A percentile compares a stretch with the other conserved stretches of the same genome.
Conservation (phyloP, 2,888 invertebrate species). For the Lottia gigantea region DNA sequence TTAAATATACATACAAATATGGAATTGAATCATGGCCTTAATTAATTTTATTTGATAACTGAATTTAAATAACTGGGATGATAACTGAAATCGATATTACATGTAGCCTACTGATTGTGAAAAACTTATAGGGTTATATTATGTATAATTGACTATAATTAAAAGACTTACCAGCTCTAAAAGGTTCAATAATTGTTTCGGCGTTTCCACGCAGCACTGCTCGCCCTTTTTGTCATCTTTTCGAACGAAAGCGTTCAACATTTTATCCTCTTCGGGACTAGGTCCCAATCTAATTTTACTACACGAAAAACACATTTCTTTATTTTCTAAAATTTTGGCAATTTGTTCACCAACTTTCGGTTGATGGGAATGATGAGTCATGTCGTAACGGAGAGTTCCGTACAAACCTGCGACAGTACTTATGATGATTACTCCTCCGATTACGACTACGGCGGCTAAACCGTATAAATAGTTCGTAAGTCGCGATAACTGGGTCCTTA, state of each 20-base stretch:
- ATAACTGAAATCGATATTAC: too few species aligned
- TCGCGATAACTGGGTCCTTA: conserved; percentile 26
- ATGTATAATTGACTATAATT: too few species aligned
- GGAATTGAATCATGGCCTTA: too few species aligned
- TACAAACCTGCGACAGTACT: conserved; percentile 50
- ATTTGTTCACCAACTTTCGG: conserved; percentile 60
- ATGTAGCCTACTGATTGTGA: too few species aligned
- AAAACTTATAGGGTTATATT: too few species aligned
- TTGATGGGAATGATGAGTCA: conserved; percentile 53
- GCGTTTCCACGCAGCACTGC: conserved; percentile 58
- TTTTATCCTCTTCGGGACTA: conserved; percentile 51
- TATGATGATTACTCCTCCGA: conserved; percentile 49
- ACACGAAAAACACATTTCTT: conserved; percentile 56
- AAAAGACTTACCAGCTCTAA: conserved; percentile 49
- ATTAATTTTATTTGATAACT: too few species aligned
- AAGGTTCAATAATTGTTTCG: conserved; percentile 47
- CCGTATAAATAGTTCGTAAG: conserved; percentile 43
- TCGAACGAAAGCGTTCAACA: conserved; percentile 50
- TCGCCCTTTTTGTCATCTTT: conserved; percentile 44
- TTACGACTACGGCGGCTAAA: conserved; percentile 42
- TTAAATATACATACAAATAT: too few species aligned
- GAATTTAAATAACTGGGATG: too few species aligned
- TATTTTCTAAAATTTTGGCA: conserved; percentile 50
- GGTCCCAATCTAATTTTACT: conserved; percentile 52
- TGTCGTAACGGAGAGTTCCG: conserved; percentile 53